Percentiles rank a stretch among this genome's conserved stretches.
Evolutionary conservation across 2,113 vertebrate genomes (phyloP).

Genomic region (Myotis davidii): DNA sequence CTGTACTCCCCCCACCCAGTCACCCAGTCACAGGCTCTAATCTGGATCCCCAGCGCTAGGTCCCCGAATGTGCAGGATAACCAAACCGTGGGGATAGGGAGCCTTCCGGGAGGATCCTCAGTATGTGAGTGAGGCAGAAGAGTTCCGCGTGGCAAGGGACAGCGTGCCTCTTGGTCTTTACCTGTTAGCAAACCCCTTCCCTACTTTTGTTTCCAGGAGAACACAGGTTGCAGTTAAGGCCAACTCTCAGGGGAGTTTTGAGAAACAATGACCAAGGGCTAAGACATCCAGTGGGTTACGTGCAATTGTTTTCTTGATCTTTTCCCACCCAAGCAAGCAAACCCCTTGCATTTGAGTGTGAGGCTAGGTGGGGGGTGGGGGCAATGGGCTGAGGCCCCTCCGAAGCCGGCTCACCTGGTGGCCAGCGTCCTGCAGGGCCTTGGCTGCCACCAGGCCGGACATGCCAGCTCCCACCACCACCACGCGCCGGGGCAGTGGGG

Average conservation of each 20-base stretch:
- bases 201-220: not conserved
- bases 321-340: not conserved
- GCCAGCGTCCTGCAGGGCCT: conserved; percentile 66
- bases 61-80: not conserved
- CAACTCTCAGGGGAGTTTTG: not conserved
- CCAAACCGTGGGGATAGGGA: not conserved
- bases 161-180: not conserved
- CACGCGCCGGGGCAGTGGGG: not conserved
- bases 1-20: not conserved
- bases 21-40: not conserved
- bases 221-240: not conserved
- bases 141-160: not conserved
- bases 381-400: not conserved
- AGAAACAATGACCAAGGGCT: not conserved
- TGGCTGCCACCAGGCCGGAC: conserved; percentile 51
- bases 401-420: conserved; percentile 55
- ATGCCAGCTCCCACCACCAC: conserved; percentile 67
- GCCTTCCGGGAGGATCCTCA: not conserved
- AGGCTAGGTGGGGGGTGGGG: too few relatives aligned
- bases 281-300: not conserved
- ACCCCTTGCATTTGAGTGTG: too few relatives aligned
- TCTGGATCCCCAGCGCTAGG: not conserved
- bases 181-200: not conserved
- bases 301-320: not conserved
- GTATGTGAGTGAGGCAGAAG: not conserved